Conservation (phyloP, 2,888 invertebrate species). For the Clistopyga incitator region DNA sequence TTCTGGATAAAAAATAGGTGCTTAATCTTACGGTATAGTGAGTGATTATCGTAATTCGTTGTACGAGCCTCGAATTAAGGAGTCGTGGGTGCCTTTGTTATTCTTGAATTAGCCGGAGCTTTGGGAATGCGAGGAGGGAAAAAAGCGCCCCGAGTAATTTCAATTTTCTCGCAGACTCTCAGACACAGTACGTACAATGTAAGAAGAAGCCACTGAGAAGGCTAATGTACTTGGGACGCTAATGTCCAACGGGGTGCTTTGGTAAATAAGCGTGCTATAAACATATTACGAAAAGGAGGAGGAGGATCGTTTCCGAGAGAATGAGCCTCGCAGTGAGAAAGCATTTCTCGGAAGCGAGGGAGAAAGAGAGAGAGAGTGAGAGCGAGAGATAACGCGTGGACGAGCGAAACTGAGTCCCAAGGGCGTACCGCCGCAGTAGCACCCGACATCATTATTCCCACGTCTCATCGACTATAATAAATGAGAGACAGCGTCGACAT, state of each 20-base stretch:
- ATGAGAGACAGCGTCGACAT: conserved; percentile 32
- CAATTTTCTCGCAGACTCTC: conserved; percentile 16
- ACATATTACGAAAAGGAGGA: conserved; percentile 37
- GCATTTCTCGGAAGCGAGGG: background rate
- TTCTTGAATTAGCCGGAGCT: background rate
- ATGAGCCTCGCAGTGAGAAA: conserved; percentile 26
- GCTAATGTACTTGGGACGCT: conserved; percentile 36
- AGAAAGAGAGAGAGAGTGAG: background rate
- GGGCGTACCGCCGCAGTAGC: conserved; percentile 50
- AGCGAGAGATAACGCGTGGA: conserved; percentile 17
- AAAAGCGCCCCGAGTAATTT: conserved; percentile 14
- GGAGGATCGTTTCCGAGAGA: conserved; percentile 24
- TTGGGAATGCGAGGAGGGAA: conserved; percentile 1
- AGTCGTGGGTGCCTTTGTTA: background rate
- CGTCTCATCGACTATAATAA: conserved; percentile 53
- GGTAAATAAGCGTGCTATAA: conserved; percentile 42
- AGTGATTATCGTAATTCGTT: background rate
- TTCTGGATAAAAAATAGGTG: background rate
- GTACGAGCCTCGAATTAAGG: conserved; percentile 4
- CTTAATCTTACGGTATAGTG: background rate
- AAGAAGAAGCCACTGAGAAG: conserved; percentile 6
- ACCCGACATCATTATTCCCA: conserved; percentile 48
- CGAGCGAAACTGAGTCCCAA: conserved; percentile 36
- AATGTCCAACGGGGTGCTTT: conserved; percentile 33
- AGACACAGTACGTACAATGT: conserved; percentile 10